These are phyloP conservation scores for Aplocera efformata DNA, from an alignment of 2,888 invertebrate genomes.

Conservation along the genomic window DNA sequence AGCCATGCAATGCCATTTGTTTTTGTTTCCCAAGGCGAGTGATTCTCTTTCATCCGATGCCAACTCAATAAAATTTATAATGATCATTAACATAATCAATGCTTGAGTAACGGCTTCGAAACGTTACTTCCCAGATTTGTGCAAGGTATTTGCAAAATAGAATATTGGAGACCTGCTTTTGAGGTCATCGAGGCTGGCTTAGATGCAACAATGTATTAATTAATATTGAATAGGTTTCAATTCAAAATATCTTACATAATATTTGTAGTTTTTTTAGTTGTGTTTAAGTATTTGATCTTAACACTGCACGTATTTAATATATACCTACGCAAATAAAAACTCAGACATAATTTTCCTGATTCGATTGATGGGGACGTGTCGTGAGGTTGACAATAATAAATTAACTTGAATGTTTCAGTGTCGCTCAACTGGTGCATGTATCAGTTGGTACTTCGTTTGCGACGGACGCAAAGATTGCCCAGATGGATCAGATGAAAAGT, in stretches of 20 bases:
- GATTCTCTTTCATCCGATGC: not conserved
- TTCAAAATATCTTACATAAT: no score
- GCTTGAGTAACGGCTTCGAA: constrained; percentile 11
- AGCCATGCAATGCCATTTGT: not conserved
- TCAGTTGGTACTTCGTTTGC: constrained; percentile 96
- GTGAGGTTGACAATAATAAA: no score
- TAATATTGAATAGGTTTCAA: not conserved
- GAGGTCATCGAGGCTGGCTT: constrained; percentile 7
- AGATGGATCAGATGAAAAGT: constrained; percentile 93
- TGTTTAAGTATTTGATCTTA: no score
- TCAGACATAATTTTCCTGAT: no score
- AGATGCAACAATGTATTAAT: constrained; percentile 7
- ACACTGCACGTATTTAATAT: no score
- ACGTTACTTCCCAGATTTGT: constrained; percentile 5
- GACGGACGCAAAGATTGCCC: constrained; percentile 91
- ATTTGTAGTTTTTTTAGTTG: no score
- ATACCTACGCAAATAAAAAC: no score
- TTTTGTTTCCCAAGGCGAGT: constrained; percentile 7
- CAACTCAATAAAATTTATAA: constrained; percentile 10
- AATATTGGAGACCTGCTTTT: not conserved
- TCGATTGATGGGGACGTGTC: no score
- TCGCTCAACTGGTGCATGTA: constrained; percentile 90
- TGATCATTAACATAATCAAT: constrained; percentile 12
- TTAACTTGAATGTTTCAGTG: constrained; percentile 76
- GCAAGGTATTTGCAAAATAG: constrained; percentile 6